These are phyloP conservation scores for Strix uralensis DNA, from an alignment of 2,113 vertebrate genomes.

Conservation along the genomic window DNA sequence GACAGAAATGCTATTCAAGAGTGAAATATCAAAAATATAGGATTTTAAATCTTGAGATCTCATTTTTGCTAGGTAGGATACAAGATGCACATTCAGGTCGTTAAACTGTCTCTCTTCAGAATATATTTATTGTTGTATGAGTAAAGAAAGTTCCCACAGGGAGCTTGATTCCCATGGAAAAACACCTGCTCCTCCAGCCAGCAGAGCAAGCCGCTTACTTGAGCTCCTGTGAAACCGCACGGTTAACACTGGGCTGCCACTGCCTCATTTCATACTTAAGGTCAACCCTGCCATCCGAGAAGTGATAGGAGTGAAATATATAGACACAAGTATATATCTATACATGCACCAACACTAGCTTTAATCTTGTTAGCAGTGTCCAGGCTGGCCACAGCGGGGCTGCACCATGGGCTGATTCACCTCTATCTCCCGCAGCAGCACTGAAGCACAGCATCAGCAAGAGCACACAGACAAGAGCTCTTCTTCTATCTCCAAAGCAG, in stretches of 20 bases:
- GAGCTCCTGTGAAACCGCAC: neutral
- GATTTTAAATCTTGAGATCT: neutral
- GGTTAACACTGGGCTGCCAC: neutral
- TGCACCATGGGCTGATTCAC: neutral
- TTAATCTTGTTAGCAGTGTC: no score
- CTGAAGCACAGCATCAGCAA: neutral
- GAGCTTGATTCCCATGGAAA: neutral
- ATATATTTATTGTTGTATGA: neutral
- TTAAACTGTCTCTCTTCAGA: neutral
- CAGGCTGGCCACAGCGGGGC: neutral
- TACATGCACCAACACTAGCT: neutral
- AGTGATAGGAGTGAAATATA: neutral
- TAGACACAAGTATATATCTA: neutral
- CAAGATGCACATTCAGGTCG: neutral
- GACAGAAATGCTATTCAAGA: neutral
- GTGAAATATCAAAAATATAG: neutral
- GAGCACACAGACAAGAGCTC: neutral
- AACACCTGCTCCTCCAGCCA: neutral
- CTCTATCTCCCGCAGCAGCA: rapidly evolving
- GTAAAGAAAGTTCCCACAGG: neutral
- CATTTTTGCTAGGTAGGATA: neutral
- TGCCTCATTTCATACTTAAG: neutral
- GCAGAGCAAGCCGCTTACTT: neutral
- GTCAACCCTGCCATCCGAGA: neutral
- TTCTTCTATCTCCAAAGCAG: neutral